These are phyloP conservation scores for Thamnaconus septentrionalis DNA, from an alignment of 2,113 vertebrate genomes.

Conservation along the genomic window DNA sequence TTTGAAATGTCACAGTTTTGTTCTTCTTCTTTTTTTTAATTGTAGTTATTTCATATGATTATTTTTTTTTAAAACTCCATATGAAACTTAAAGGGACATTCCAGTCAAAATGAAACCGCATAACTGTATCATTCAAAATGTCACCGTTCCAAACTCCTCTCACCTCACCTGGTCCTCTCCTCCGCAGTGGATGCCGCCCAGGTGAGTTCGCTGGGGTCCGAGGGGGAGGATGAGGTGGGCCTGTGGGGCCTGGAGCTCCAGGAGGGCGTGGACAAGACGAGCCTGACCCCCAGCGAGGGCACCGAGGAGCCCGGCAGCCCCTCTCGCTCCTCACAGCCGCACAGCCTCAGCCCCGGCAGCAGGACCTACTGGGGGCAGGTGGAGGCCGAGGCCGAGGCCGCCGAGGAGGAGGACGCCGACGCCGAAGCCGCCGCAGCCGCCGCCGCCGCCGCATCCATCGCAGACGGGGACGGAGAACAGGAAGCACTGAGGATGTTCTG, in stretches of 20 bases:
- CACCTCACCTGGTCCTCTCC: background rate
- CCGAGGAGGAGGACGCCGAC: slow-evolving; percentile 36
- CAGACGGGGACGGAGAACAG: slow-evolving; percentile 44
- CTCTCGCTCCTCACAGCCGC: slow-evolving; percentile 32
- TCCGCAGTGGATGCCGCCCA: slow-evolving; percentile 66
- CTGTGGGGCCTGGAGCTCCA: slow-evolving; percentile 73
- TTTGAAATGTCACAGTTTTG: too few species aligned
- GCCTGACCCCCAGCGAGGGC: slow-evolving; percentile 74
- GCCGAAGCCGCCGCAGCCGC: background rate
- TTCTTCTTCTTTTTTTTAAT: too few species aligned
- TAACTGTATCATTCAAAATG: too few species aligned
- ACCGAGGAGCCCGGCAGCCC: slow-evolving; percentile 73
- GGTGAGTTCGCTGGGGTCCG: slow-evolving; percentile 72
- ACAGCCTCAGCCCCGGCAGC: slow-evolving; percentile 65
- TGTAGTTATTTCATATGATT: too few species aligned
- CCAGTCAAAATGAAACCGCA: too few species aligned
- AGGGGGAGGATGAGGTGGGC: slow-evolving; percentile 77
- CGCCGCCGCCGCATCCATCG: slow-evolving; percentile 1
- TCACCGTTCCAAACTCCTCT: background rate
- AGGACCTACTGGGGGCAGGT: slow-evolving; percentile 62
- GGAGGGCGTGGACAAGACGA: slow-evolving; percentile 74
- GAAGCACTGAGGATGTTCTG: slow-evolving; percentile 64
- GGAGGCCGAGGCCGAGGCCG: slow-evolving; percentile 43
- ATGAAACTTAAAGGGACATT: too few species aligned
- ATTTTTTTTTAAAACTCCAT: too few species aligned